Base-by-base conservation (phyloP, 1,140 invertebrate species). In the Andrena cerasifolii region DNA sequence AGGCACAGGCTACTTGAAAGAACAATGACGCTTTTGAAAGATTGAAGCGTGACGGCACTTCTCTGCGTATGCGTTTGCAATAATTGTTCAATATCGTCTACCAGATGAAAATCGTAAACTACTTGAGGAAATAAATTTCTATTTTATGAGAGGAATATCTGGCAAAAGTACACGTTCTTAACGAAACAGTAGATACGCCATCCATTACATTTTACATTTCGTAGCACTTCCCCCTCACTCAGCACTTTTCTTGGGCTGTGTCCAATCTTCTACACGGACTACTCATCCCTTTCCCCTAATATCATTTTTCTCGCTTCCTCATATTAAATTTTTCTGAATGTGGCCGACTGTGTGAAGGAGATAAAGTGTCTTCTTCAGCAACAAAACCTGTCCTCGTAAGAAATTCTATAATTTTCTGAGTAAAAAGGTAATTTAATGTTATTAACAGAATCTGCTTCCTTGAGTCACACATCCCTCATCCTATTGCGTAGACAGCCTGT, bases 141-240 rank as follows among this genome's bases (percentile, higher is more conserved):
- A 26, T n/a, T 14, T 40, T 28, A 16, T 4, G 8, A 36, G 14
- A 56, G 40, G 28, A 16, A n/a, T 28, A 31, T 14, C 24, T 14
- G 62, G 12, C 24, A 26, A n/a, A 24, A 28, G n/a, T 21, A 16
- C 0, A 53, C 14, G 49, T 67, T 53, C 14, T 71, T 45, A 71
- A 59, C 53, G 21, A 45, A 31, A 59, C 54, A 18, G 24, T 49
- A 21, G 21, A 47, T 28, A n/a, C 47, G n/a, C 14, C 56, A 62
- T 72, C 63, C 40, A 51, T 72, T 72, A 72, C 18, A 28, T 8
- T 14, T 59, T 36, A 49, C 49, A 72, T 61, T 62, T n/a, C 58
- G 58, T 62, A 58, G 45, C 26, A 14, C 45, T 51, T 36, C 26
- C 12, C 28, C 16, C 28, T 36, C 33, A 56, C 24, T 33, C 54